Percentiles rank a stretch among this genome's conserved stretches.
Conservation (phyloP, 1,140 invertebrate species). For the Zaprionus ghesquierei region DNA sequence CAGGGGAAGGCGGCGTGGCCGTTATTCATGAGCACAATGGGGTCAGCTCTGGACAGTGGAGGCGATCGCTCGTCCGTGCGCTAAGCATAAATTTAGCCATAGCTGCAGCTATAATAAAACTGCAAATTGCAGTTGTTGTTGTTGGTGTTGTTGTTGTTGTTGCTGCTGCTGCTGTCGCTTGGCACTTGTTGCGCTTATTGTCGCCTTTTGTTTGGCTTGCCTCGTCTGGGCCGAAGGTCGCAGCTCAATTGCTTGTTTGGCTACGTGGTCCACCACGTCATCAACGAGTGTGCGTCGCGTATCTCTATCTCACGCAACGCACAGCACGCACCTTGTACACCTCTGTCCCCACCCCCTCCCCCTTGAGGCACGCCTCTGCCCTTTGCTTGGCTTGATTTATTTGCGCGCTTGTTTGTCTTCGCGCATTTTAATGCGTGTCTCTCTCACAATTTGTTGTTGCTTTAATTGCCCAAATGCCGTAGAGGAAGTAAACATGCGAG, state of each 20-base stretch:
- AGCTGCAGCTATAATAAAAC: slow-evolving; percentile 20
- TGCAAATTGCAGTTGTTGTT: slow-evolving; percentile 28
- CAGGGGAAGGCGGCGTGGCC: too few species aligned
- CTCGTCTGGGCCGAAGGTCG: slow-evolving; percentile 18
- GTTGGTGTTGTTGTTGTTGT: neutral
- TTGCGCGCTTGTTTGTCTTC: slow-evolving; percentile 35
- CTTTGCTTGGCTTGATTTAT: slow-evolving; percentile 40
- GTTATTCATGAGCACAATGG: slow-evolving; percentile 20
- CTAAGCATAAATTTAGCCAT: slow-evolving; percentile 31
- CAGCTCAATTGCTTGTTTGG: slow-evolving; percentile 23
- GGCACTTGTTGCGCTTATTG: slow-evolving; percentile 15
- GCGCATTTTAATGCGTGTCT: slow-evolving; percentile 44
- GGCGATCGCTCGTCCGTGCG: slow-evolving; percentile 2
- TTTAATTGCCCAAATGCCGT: slow-evolving; percentile 31
- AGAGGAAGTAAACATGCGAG: neutral
- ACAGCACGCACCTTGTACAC: neutral
- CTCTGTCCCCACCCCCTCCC: neutral
- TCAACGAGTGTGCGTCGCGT: neutral
- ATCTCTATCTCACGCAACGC: neutral
- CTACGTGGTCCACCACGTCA: neutral
- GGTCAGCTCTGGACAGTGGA: slow-evolving; percentile 39
- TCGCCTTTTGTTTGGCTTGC: neutral
- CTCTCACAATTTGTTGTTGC: slow-evolving; percentile 25
- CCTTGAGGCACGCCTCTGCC: neutral
- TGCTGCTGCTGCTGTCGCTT: neutral